phyloP scores from a whole-genome alignment of 2,888 invertebrate species.

The Steinernema hermaphroditum region DNA sequence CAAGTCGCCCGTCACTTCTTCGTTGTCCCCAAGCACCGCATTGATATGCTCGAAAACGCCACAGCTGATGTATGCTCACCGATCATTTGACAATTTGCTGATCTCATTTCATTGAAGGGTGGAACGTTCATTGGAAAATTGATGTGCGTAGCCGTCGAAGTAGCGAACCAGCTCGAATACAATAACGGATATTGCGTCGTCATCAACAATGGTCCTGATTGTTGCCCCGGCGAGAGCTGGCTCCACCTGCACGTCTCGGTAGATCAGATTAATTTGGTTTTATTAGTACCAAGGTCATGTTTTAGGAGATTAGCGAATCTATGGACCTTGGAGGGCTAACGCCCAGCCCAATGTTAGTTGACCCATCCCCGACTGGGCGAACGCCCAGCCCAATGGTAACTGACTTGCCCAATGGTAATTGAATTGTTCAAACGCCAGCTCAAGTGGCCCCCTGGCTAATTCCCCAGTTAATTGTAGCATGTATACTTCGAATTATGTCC shows the following conservation, averaged over 20 bases:
- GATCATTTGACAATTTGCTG: neutral
- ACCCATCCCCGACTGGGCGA: no score
- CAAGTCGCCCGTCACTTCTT: conserved; percentile 95
- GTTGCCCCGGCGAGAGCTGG: conserved; percentile 85
- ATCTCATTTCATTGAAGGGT: conserved; percentile 34
- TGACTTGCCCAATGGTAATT: no score
- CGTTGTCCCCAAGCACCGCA: no score
- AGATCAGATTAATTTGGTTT: no score
- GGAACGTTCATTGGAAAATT: conserved; percentile 59
- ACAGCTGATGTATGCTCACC: conserved; percentile 72
- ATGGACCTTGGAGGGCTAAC: no score
- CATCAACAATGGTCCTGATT: conserved; percentile 87
- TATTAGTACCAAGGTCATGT: no score
- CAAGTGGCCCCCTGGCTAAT: conserved; percentile 88
- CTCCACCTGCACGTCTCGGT: conserved; percentile 90
- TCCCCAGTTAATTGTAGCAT: neutral
- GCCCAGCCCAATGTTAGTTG: no score
- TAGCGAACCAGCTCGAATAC: conserved; percentile 52
- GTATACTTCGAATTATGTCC: neutral
- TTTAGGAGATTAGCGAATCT: no score
- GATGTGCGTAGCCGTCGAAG: conserved; percentile 54
- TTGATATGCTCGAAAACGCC: conserved; percentile 79
- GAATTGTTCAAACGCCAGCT: conserved; percentile 90
- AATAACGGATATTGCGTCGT: conserved; percentile 68
- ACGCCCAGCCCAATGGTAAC: no score